Percentiles rank a stretch among this genome's conserved stretches.
Conservation (phyloP, 2,888 invertebrate genomes). For the Drosophila imparisetae region DNA sequence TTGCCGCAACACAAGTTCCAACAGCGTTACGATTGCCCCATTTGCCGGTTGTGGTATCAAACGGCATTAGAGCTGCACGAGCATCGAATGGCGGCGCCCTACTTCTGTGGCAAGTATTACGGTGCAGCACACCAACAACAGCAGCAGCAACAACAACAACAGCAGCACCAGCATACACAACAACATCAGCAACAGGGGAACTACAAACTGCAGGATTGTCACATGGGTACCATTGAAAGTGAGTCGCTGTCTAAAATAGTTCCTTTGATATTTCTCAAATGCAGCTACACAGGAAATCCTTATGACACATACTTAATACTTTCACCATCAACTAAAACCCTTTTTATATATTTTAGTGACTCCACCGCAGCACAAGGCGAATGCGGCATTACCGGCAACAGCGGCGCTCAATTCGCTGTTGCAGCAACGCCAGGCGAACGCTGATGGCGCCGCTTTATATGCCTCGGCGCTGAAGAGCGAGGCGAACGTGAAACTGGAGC, state of each 20-base stretch:
- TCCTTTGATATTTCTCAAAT: not conserved
- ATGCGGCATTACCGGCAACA: slow-evolving; percentile 59
- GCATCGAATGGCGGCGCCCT: slow-evolving; percentile 80
- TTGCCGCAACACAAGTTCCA: slow-evolving; percentile 80
- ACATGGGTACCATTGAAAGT: slow-evolving; percentile 78
- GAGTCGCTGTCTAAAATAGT: slow-evolving; percentile 18
- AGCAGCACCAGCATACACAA: slow-evolving; percentile 21
- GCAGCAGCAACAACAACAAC: slow-evolving; percentile 27
- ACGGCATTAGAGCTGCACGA: slow-evolving; percentile 79
- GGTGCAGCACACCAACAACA: slow-evolving; percentile 30
- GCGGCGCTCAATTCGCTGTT: slow-evolving; percentile 60
- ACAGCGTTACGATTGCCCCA: slow-evolving; percentile 79
- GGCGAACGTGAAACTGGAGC: slow-evolving; percentile 74
- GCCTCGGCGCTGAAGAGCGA: slow-evolving; percentile 66
- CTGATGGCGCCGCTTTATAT: slow-evolving; percentile 57
- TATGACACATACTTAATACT: not conserved
- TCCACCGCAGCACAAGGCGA: slow-evolving; percentile 50
- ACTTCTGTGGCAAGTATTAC: slow-evolving; percentile 81
- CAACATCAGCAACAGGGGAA: slow-evolving; percentile 48
- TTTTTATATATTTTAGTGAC: slow-evolving; percentile 49
- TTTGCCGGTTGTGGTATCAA: slow-evolving; percentile 81
- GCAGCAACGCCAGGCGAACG: slow-evolving; percentile 73
- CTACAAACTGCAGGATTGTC: slow-evolving; percentile 77
- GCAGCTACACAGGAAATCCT: not conserved
- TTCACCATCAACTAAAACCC: not conserved